Base-by-base conservation (phyloP, 2,888 invertebrate genomes). In the Teinopalpus imperialis region DNA sequence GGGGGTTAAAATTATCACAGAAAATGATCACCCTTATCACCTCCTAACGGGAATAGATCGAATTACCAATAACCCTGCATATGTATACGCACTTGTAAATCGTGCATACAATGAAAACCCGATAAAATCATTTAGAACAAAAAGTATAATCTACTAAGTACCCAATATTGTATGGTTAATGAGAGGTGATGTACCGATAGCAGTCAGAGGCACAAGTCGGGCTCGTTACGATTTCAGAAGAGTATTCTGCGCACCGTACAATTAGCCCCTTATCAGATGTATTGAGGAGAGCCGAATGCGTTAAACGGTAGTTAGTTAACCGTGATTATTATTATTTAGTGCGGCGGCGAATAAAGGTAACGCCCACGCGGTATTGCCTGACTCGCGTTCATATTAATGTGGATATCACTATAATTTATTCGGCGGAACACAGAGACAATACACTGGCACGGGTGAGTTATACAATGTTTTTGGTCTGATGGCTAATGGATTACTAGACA, bases 271-370 rank as follows among this genome's bases (percentile, higher is more conserved):
- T 83, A 86, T 86, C 86, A 80, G 86, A 86, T 85, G 74, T 63
- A 76, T 66, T 72, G 78, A 73, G 72, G 76, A 77, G 76, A 77
- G 77, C 69, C 70, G 71, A 74, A 66, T 83, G 80, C 83, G 81
- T 79, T 83, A 83, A 82, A 81, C 82, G 83, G 86, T 86, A 79
- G 85, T 86, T 86, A 81, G 81, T 85, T 81, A 85, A 66, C 67
- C 64, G 72, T 79, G 81, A 85, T 83, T 81, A 82, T 81, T 86
- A 83, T 85, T 86, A 83, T 85, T 83, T 81, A 83, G 80, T 81
- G 70, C 78, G 74, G 71, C 74, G 70, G 74, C 63, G 68, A 68
- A 74, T 74, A 80, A 77, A 81, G 69, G 66, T 58, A 62, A 70
- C 82, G 70, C 86, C 85, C 74, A 83, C 83, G 77, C 75, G 46